Evolutionary conservation across 2,113 vertebrate genomes (phyloP).

Genomic region (Cyprinus carpio): DNA sequence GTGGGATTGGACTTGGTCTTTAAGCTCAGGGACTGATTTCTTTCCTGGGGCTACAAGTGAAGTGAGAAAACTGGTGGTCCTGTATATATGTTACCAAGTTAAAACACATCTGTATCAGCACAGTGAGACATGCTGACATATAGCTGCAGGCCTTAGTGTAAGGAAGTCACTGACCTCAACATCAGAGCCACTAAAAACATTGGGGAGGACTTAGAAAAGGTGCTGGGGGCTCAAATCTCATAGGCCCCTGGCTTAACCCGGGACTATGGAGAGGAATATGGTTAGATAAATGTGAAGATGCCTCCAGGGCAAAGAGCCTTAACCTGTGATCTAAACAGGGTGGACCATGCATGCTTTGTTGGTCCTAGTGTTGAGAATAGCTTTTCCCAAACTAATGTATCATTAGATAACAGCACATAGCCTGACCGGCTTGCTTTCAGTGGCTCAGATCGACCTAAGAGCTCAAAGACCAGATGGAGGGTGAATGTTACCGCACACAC

Average conservation of each 20-base stretch:
- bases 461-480: neutral
- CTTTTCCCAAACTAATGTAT: conserved; percentile 26
- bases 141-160: conserved; percentile 1
- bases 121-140: neutral
- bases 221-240: conserved; percentile 30
- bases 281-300: conserved; percentile 7
- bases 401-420: conserved; percentile 22
- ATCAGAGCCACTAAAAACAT: neutral
- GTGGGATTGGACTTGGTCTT: conserved; percentile 33
- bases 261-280: neutral
- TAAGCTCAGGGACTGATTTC: conserved; percentile 12
- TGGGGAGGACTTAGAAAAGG: conserved; percentile 13
- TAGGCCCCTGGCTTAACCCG: conserved; percentile 23
- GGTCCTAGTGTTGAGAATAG: conserved; percentile 12
- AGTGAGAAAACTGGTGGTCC: conserved; percentile 9
- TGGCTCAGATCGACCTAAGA: neutral
- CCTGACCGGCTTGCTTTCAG: neutral
- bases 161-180: conserved; percentile 17
- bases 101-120: conserved; percentile 3
- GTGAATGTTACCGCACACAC: neutral
- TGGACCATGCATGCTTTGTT: conserved; percentile 3
- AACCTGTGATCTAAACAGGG: conserved; percentile 7
- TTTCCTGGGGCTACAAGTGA: neutral
- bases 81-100: conserved; percentile 7
- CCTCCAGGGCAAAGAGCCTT: conserved; percentile 3